A percentile compares a stretch with the other conserved stretches of the same genome.
These are phyloP conservation scores for Benthosema pterotum DNA, from an alignment of 2,797 vertebrate genomes.

Conservation along the genomic window DNA sequence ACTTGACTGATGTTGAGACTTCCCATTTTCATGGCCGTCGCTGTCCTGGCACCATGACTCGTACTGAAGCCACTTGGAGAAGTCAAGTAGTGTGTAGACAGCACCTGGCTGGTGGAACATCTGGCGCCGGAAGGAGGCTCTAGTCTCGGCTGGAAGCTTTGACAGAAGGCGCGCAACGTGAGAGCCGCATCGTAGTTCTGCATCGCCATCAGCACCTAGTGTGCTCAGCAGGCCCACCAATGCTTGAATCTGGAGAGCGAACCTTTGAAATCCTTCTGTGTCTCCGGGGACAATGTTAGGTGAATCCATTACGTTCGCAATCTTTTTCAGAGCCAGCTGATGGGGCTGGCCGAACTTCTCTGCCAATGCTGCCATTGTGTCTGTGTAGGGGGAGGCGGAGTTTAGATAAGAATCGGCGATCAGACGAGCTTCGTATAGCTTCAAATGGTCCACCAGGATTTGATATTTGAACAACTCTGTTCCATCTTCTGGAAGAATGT, in stretches of 20 bases:
- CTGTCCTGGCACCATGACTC: conserved; percentile 15
- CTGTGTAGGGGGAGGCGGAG: conserved; percentile 4
- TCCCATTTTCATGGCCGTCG: neutral
- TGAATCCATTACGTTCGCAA: conserved; percentile 18
- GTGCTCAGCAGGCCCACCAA: conserved; percentile 11
- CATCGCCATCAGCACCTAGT: conserved; percentile 1
- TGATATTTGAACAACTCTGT: too few relatives aligned
- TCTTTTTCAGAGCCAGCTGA: conserved; percentile 7
- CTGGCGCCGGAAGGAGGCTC: neutral
- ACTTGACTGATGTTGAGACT: neutral
- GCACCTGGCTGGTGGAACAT: neutral
- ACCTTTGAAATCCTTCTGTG: conserved; percentile 8
- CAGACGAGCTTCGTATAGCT: conserved; percentile 10
- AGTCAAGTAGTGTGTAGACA: neutral
- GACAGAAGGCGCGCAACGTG: conserved; percentile 7
- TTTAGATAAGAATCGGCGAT: conserved; percentile 19
- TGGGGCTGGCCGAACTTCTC: conserved; percentile 5
- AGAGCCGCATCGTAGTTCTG: conserved; percentile 9
- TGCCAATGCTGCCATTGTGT: conserved; percentile 6
- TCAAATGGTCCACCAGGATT: conserved; percentile 19
- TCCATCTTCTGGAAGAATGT: conserved; percentile 8
- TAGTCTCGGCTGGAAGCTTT: conserved; percentile 11
- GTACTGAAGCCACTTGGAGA: conserved; percentile 2
- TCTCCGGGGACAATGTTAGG: conserved; percentile 1
- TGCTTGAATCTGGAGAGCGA: conserved; percentile 9